Evolutionary conservation across 2,113 vertebrate genomes (phyloP).

Genomic region (Platichthys flesus): DNA sequence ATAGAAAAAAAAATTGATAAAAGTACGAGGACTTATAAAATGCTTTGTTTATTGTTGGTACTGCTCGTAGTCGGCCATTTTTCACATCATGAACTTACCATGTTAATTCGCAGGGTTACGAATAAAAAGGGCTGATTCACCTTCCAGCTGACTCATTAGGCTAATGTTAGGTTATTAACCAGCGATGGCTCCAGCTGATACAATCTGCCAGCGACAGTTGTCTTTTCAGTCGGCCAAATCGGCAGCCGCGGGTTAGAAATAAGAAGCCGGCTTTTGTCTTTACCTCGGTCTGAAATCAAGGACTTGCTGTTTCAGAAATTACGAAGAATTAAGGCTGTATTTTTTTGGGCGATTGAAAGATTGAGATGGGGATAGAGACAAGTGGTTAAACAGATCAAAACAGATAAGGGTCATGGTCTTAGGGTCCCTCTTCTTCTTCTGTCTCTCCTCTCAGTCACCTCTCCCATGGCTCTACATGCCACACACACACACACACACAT

Average conservation of each 20-base stretch:
- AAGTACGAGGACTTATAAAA: not conserved
- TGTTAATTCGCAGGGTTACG: not conserved
- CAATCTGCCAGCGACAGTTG: conserved; percentile 2
- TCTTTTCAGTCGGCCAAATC: not conserved
- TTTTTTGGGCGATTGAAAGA: too few species aligned
- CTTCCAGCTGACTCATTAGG: not conserved
- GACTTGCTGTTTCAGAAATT: not conserved
- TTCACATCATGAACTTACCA: not conserved
- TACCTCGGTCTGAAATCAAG: not conserved
- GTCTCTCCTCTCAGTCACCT: not conserved
- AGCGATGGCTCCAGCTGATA: not conserved
- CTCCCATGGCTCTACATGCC: not conserved
- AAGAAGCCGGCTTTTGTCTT: not conserved
- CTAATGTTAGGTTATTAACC: not conserved
- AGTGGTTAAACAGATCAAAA: too few species aligned
- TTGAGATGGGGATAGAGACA: too few species aligned
- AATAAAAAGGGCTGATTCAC: not conserved
- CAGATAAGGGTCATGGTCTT: not conserved
- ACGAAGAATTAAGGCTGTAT: not conserved
- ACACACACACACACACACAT: conserved; percentile 4
- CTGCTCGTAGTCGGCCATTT: not conserved
- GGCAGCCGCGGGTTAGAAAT: not conserved
- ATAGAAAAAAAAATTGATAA: not conserved
- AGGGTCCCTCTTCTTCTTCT: not conserved
- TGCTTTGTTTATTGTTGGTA: not conserved